Evolutionary conservation across 1,140 invertebrate species (phyloP).

Genomic region (Antheraea mylitta): DNA sequence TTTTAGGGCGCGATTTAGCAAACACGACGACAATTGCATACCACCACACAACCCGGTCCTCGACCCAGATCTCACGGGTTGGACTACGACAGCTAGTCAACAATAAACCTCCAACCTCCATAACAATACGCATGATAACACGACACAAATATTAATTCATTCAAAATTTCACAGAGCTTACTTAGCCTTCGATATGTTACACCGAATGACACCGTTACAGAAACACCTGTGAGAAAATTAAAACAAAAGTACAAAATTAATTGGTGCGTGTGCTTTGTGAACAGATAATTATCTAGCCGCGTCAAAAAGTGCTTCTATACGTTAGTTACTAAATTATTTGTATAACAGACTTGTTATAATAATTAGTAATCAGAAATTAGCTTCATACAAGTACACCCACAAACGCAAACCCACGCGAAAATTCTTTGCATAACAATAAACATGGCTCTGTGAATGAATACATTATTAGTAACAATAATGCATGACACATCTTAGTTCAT

Average conservation of each 20-base stretch:
- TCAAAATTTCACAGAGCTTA: constrained; percentile 57
- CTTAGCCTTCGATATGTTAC: constrained; percentile 54
- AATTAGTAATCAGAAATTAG: not conserved
- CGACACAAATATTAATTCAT: constrained; percentile 56
- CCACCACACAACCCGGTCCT: constrained; percentile 33
- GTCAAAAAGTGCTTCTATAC: too few species aligned
- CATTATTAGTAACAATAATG: not conserved
- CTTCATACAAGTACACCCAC: not conserved
- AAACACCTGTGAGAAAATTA: constrained; percentile 73
- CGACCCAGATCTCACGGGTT: constrained; percentile 69
- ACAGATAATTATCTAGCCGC: not conserved
- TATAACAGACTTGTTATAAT: too few species aligned
- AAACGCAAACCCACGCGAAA: not conserved
- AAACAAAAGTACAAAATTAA: constrained; percentile 52
- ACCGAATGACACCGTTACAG: constrained; percentile 61
- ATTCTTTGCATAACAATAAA: not conserved
- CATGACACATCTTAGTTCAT: constrained; percentile 7
- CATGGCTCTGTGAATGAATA: constrained; percentile 7
- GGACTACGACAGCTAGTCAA: constrained; percentile 31
- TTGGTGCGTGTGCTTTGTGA: not conserved
- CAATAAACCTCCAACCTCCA: constrained; percentile 41
- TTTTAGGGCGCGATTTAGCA: not conserved
- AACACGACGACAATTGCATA: constrained; percentile 33
- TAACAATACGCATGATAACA: constrained; percentile 57
- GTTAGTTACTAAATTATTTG: not conserved